phyloP scores from a whole-genome alignment of 2,113 vertebrate genomes.

The Lichenostomus cassidix region DNA sequence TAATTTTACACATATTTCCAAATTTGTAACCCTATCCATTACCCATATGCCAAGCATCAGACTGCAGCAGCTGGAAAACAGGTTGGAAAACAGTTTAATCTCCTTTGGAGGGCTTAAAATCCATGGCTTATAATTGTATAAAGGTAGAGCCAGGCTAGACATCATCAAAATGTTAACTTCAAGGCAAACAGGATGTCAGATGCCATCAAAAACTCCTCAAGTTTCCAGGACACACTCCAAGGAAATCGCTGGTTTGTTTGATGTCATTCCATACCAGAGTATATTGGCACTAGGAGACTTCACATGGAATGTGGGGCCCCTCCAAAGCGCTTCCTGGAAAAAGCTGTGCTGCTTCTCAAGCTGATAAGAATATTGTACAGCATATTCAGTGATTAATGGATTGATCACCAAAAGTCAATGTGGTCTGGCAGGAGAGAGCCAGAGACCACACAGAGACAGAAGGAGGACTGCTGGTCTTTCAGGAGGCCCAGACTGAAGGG shows the following conservation, averaged over 20 bases:
- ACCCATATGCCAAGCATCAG: neutral
- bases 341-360: neutral
- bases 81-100: conserved; percentile 25
- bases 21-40: neutral
- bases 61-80: conserved; percentile 21
- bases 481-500: neutral
- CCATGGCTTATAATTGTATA: neutral
- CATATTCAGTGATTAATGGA: neutral
- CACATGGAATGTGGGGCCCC: neutral
- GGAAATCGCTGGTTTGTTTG: conserved; percentile 22
- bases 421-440: neutral
- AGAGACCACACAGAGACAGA: conserved; percentile 1
- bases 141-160: conserved; percentile 10
- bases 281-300: conserved; percentile 7
- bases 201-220: neutral
- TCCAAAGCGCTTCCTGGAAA: neutral
- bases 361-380: neutral
- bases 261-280: conserved; percentile 6
- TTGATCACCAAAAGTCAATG: neutral
- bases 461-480: neutral
- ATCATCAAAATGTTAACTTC: conserved; percentile 44
- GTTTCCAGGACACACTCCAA: conserved; percentile 24
- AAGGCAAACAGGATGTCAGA: conserved; percentile 21
- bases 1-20: conserved; percentile 5
- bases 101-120: conserved; percentile 34